Base-by-base conservation (phyloP, 2,797 vertebrate genomes). In the Alcedo atthis region DNA sequence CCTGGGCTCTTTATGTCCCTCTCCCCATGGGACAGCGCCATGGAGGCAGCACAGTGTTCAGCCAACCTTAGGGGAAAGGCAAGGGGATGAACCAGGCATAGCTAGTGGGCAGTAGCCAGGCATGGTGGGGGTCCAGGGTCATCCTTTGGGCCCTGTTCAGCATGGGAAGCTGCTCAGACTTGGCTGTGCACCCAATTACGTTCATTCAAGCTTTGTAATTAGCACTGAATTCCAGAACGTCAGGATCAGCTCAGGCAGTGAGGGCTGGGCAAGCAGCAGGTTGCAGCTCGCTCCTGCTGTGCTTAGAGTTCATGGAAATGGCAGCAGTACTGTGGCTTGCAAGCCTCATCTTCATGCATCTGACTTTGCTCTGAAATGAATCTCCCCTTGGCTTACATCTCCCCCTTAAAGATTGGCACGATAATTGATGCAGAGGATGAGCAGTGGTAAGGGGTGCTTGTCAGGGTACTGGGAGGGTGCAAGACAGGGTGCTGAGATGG, bases 251-350 rank as follows among this genome's bases (percentile, higher is more conserved):
- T 58, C 62, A 13, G 81, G 78, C 79, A 51, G 87, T 1, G 4
- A 93, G 81, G 84, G 91, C 80, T 90, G 68, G 84, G 62, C 79
- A 55, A 85, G 57, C 71, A 70, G 88, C 87, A 90, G 93, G 89
- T 92, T 6, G 0, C 19, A 28, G 88, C 87, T 93, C 15, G 43
- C 66, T 74, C 48, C 59, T 0, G 1, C 73, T 32, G n/a, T 24
- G 87, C 83, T 64, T 12, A 1, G 53, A 54, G 51, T 17, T 16
- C 5, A 1, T 15, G 76, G 59, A 75, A 83, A 37, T 12, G 25
- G 75, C 68, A 82, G 53, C n/a, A 21, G 51, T 53, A 75, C 40
- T 0, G 0, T 21, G 53, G 24, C 33, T 49, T 37, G 64, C 3
- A 4, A 59, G 5, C 51, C 32, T 42, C 10, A 20, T 33, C 15